phyloP scores from a whole-genome alignment of 35 echinoderm and acorn worm species.

The Nesometra sesokonis region DNA sequence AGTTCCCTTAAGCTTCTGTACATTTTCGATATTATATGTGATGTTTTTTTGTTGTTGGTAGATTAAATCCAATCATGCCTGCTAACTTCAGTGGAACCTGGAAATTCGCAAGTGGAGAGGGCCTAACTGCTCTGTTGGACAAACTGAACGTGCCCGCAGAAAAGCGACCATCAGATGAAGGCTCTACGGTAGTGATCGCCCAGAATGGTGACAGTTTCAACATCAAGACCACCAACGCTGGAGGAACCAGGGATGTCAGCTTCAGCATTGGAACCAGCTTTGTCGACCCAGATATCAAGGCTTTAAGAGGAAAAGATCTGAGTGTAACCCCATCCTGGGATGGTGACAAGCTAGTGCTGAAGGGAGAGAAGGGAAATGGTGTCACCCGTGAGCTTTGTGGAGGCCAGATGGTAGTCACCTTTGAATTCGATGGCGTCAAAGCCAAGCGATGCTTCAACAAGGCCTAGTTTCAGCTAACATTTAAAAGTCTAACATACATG shows the following conservation, averaged over 20 bases:
- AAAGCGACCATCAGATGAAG: conserved; percentile 40
- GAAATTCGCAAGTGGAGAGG: conserved; percentile 61
- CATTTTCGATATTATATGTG: background rate
- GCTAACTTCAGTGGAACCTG: conserved; percentile 61
- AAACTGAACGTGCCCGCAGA: conserved; percentile 45
- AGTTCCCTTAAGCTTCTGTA: too few relatives aligned
- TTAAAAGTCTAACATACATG: background rate
- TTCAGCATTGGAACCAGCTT: conserved; percentile 25
- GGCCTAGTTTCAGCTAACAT: conserved; percentile 8
- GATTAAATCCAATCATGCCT: background rate
- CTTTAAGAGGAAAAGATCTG: conserved; percentile 43
- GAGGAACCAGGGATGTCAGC: conserved; percentile 11
- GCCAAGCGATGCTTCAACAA: conserved; percentile 63
- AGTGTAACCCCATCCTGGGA: conserved; percentile 48
- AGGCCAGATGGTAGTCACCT: conserved; percentile 46
- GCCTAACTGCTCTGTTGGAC: conserved; percentile 38
- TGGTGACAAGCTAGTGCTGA: conserved; percentile 51
- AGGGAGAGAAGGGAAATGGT: conserved; percentile 38
- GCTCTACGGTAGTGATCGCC: conserved; percentile 39
- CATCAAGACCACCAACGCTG: conserved; percentile 32
- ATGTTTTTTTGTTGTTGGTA: background rate
- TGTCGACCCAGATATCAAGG: conserved; percentile 43
- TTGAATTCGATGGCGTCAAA: conserved; percentile 25
- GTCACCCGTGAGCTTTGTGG: conserved; percentile 44
- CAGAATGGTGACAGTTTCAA: conserved; percentile 55